phyloP scores from a whole-genome alignment of 2,113 vertebrate species.

The Stomatorhinus ivindoensis region DNA sequence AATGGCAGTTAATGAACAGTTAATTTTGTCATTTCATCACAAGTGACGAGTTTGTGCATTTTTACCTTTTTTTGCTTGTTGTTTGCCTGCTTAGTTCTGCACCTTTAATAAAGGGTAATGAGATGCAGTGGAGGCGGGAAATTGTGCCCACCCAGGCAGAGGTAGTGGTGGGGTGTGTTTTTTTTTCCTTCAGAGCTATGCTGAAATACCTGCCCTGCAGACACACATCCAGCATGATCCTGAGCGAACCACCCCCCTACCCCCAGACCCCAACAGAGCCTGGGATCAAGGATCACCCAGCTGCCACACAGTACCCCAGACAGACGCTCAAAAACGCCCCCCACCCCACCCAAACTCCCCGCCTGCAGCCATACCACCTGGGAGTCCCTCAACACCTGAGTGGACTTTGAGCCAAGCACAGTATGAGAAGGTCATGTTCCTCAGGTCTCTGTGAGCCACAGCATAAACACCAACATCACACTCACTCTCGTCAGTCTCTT shows the following conservation, averaged over 20 bases:
- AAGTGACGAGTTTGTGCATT: not conserved
- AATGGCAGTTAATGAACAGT: not conserved
- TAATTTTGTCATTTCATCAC: not conserved
- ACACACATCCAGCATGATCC: conserved; percentile 10
- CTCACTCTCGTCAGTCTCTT: not conserved
- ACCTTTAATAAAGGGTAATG: not conserved
- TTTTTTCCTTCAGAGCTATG: not conserved
- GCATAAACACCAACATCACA: not conserved
- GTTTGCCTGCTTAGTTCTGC: not conserved
- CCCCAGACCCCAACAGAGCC: conserved; percentile 16
- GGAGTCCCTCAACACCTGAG: conserved; percentile 42
- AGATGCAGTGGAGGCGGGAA: not conserved
- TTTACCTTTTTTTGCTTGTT: not conserved
- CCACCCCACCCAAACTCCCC: conserved; percentile 38
- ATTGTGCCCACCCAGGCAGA: conserved; percentile 24
- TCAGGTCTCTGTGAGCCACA: not conserved
- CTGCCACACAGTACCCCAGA: conserved; percentile 46
- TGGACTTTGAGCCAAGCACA: not conserved
- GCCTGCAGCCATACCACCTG: conserved; percentile 56
- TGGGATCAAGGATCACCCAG: conserved; percentile 27
- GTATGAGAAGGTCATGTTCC: conserved; percentile 40
- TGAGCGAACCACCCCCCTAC: not conserved
- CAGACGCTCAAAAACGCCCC: conserved; percentile 41
- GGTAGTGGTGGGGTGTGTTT: not conserved
- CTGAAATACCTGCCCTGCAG: conserved; percentile 25